These are phyloP conservation scores for Callionymus lyra DNA, from an alignment of 2,113 vertebrate species.

Conservation along the genomic window DNA sequence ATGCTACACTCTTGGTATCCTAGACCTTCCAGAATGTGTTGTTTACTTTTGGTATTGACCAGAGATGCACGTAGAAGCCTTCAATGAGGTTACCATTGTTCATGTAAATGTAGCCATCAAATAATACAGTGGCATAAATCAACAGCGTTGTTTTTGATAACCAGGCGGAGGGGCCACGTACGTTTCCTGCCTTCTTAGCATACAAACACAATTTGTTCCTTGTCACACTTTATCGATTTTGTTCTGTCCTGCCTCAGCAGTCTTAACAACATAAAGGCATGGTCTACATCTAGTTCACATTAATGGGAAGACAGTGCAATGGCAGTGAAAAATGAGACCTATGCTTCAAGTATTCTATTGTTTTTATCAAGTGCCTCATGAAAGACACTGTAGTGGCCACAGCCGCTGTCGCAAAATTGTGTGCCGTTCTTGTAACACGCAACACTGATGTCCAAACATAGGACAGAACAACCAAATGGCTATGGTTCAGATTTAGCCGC, in stretches of 20 bases:
- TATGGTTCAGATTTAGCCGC: slow-evolving; percentile 34
- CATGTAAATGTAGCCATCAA: too few species aligned
- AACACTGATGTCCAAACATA: slow-evolving; percentile 44
- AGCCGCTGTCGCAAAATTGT: slow-evolving; percentile 5
- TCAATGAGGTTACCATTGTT: too few species aligned
- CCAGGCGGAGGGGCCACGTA: slow-evolving; percentile 11
- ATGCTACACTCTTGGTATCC: too few species aligned
- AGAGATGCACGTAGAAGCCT: too few species aligned
- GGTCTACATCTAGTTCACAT: slow-evolving; percentile 83
- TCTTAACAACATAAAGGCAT: slow-evolving; percentile 58
- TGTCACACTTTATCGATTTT: slow-evolving; percentile 14
- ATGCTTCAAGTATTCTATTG: slow-evolving; percentile 91
- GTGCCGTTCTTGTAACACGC: too few species aligned
- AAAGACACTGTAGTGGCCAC: slow-evolving; percentile 23
- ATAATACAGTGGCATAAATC: too few species aligned
- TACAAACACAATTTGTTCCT: slow-evolving; percentile 5
- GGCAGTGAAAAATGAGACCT: slow-evolving; percentile 82
- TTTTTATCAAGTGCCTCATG: slow-evolving; percentile 34
- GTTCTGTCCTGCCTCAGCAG: slow-evolving; percentile 67
- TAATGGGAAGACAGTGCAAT: slow-evolving; percentile 87
- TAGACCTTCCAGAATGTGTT: too few species aligned
- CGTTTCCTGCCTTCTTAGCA: slow-evolving; percentile 12
- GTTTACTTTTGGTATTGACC: too few species aligned
- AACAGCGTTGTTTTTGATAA: background rate
- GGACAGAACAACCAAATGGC: slow-evolving; percentile 18